A percentile compares a stretch with the other conserved stretches of the same genome.
These are phyloP conservation scores for Siniperca knerii DNA, from an alignment of 2,113 vertebrate genomes.

Conservation along the genomic window DNA sequence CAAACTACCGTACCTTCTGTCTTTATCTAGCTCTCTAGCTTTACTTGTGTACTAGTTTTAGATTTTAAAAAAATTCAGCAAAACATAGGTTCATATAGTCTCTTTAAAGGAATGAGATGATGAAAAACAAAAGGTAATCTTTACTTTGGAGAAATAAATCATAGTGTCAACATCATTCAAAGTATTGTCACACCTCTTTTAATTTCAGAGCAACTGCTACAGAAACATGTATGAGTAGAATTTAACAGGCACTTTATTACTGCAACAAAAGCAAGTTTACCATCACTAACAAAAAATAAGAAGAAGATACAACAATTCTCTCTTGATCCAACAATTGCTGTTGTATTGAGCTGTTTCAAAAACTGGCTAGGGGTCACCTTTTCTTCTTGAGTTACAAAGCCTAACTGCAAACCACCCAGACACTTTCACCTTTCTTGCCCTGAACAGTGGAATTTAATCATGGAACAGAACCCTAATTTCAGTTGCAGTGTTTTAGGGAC, in stretches of 20 bases:
- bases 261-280: background rate
- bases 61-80: background rate
- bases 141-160: background rate
- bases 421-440: conserved; percentile 16
- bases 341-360: background rate
- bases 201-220: background rate
- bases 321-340: conserved; percentile 5
- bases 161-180: background rate
- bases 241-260: background rate
- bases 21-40: background rate
- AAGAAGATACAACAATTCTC: background rate
- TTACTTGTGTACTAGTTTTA: background rate
- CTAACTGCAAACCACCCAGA: conserved; percentile 5
- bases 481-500: background rate
- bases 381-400: background rate
- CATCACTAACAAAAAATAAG: background rate
- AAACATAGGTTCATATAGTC: background rate
- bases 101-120: background rate
- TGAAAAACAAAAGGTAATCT: background rate
- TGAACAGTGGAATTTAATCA: background rate
- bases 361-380: background rate
- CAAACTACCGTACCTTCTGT: background rate
- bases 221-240: background rate
- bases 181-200: background rate
- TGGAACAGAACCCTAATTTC: conserved; percentile 2